Evolutionary conservation across 2,113 vertebrate genomes (phyloP).

Genomic region (Neolamprologus fasciatus): DNA sequence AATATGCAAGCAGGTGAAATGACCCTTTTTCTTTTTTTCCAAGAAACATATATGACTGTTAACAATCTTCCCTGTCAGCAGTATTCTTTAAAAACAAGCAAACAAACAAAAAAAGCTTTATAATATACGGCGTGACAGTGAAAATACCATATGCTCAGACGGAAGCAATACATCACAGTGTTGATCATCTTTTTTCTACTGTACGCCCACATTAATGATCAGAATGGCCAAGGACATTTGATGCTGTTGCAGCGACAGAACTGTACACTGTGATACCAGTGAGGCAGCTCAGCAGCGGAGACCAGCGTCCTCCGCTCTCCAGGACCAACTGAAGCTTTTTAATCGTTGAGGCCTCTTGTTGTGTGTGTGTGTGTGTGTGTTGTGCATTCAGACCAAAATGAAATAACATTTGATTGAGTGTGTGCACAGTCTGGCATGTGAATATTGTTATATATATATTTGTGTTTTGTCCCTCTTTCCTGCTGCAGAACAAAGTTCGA

Average conservation of each 20-base stretch:
- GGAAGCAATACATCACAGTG: conserved; percentile 57
- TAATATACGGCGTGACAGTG: background rate
- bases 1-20: conserved; percentile 38
- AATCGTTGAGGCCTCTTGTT: conserved; percentile 31
- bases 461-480: conserved; percentile 6
- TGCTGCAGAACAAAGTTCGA: conserved; percentile 43
- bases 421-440: background rate
- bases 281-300: conserved; percentile 54
- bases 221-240: conserved; percentile 26
- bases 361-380: background rate
- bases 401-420: background rate
- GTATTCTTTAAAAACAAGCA: background rate
- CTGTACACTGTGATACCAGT: conserved; percentile 62
- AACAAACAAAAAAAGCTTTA: conserved; percentile 10
- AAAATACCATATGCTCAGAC: conserved; percentile 26
- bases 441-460: background rate
- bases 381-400: conserved; percentile 20
- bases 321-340: conserved; percentile 66
- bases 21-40: background rate
- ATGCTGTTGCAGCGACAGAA: conserved; percentile 51
- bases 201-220: conserved; percentile 11
- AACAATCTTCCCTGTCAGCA: conserved; percentile 16
- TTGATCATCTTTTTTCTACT: conserved; percentile 20
- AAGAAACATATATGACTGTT: conserved; percentile 38
- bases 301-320: conserved; percentile 34